These are phyloP conservation scores for Halcyon badia DNA, from an alignment of 2,797 vertebrate species.

Conservation along the genomic window DNA sequence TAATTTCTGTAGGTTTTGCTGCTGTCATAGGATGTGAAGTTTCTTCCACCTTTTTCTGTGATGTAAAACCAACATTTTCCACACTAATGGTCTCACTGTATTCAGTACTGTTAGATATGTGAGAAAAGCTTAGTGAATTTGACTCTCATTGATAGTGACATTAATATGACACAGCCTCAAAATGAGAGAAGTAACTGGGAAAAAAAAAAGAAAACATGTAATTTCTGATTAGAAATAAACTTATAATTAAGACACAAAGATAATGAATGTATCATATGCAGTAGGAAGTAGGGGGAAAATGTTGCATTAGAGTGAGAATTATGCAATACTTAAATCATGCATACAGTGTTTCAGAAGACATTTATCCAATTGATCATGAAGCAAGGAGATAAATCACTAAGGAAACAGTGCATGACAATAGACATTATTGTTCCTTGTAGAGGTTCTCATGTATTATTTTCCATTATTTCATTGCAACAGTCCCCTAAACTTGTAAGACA, in stretches of 20 bases:
- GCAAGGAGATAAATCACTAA: constrained; percentile 2
- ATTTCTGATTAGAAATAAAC: background rate
- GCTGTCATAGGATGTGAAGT: background rate
- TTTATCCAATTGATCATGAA: constrained; percentile 13
- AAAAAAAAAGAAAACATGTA: background rate
- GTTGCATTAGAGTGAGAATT: background rate
- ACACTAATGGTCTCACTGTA: background rate
- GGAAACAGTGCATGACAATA: background rate
- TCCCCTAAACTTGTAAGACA: background rate
- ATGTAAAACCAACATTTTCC: background rate
- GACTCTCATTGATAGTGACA: background rate
- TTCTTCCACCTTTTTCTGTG: background rate
- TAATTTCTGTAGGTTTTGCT: background rate
- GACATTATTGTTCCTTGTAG: background rate
- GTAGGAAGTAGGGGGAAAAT: background rate
- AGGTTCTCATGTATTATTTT: constrained; percentile 22
- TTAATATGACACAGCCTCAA: background rate
- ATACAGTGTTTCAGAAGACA: background rate
- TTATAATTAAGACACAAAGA: background rate
- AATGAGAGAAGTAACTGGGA: background rate
- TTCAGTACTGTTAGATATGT: background rate
- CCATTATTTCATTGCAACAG: background rate
- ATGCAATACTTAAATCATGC: background rate
- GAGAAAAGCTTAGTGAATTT: background rate
- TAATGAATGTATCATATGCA: background rate